These are phyloP conservation scores for Arion vulgaris DNA, from an alignment of 1,140 invertebrate species.

Conservation along the genomic window DNA sequence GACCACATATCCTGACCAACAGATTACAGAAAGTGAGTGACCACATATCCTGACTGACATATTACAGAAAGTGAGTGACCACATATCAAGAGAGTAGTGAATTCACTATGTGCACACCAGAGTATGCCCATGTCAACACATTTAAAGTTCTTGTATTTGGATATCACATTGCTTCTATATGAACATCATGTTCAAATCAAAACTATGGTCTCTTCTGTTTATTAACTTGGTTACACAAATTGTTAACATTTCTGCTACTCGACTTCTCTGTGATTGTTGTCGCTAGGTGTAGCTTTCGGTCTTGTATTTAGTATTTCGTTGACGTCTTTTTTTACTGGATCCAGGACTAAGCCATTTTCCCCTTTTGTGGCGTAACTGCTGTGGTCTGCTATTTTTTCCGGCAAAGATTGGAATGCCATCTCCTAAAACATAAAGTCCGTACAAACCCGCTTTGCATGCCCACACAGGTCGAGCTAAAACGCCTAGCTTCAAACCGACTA, in stretches of 20 bases:
- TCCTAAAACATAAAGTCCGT: constrained; percentile 29
- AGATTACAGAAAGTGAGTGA: no score
- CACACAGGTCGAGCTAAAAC: constrained; percentile 9
- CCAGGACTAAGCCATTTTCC: background rate
- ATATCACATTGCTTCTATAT: background rate
- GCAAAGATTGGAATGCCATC: constrained; percentile 27
- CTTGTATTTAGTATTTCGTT: background rate
- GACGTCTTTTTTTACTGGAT: background rate
- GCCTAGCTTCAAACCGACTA: constrained; percentile 17
- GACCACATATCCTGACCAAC: no score
- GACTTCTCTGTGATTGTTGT: background rate
- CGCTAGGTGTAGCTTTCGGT: background rate
- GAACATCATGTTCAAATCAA: no score
- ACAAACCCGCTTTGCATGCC: constrained; percentile 27
- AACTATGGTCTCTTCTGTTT: no score
- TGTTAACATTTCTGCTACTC: background rate
- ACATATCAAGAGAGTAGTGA: no score
- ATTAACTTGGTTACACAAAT: background rate
- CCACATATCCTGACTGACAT: no score
- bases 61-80: no score
- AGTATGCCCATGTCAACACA: no score
- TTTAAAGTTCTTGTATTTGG: background rate
- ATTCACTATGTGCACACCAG: no score
- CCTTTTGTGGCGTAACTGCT: background rate
- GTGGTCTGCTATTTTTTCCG: constrained; percentile 6